Conservation (phyloP, 2,113 vertebrate genomes). For the Callopanchax toddi region DNA sequence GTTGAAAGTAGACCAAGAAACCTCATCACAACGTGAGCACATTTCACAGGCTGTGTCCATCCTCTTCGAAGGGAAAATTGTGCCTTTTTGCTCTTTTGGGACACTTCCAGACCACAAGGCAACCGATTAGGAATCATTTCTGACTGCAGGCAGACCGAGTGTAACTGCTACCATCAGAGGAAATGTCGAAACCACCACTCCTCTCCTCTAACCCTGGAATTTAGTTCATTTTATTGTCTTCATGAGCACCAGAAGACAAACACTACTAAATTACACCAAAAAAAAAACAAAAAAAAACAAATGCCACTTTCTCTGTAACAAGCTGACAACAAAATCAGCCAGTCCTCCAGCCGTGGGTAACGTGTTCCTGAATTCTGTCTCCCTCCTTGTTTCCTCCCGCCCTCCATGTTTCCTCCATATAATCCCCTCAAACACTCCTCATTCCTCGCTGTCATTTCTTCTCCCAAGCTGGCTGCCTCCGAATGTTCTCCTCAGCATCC, state of each 20-base stretch:
- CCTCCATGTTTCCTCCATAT: slow-evolving; percentile 25
- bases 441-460: slow-evolving; percentile 44
- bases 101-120: slow-evolving; percentile 25
- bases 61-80: not conserved
- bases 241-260: slow-evolving; percentile 11
- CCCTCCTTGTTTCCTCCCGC: slow-evolving; percentile 28
- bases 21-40: slow-evolving; percentile 28
- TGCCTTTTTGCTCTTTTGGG: slow-evolving; percentile 14
- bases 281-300: too few relatives aligned
- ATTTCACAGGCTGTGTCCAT: slow-evolving; percentile 11
- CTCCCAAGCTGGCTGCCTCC: slow-evolving; percentile 38
- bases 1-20: slow-evolving; percentile 35
- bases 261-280: slow-evolving; percentile 38
- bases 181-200: slow-evolving; percentile 6
- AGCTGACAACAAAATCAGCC: slow-evolving; percentile 39
- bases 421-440: slow-evolving; percentile 43
- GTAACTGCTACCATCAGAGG: not conserved
- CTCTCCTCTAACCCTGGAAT: slow-evolving; percentile 12
- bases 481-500: slow-evolving; percentile 27
- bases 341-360: slow-evolving; percentile 29
- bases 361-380: slow-evolving; percentile 35
- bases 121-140: slow-evolving; percentile 30
- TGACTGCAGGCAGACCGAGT: slow-evolving; percentile 10
- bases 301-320: slow-evolving; percentile 34
- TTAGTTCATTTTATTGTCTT: slow-evolving; percentile 5